Base-by-base conservation (phyloP, 1,140 invertebrate species). In the Adoxophyes honmai region DNA sequence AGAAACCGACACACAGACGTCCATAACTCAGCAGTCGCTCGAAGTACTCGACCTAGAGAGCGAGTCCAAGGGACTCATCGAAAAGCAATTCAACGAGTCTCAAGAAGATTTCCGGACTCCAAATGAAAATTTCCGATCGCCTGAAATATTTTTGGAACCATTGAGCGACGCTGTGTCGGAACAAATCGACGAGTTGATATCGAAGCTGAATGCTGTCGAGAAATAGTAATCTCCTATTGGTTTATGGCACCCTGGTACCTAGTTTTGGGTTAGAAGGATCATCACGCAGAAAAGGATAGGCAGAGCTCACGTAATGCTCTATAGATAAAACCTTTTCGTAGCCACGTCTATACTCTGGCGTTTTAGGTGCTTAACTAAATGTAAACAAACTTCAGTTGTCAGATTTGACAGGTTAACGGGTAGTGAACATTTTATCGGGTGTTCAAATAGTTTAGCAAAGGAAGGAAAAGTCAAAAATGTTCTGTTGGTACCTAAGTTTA, bases 131-230 rank as follows among this genome's bases (percentile, higher is more conserved):
- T 85, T 71, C 38, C 64, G 70, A 36, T 85, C 78, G 15, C 80
- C 78, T 34, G 84, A 78, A 54, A 69, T 71, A n/a, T 80, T 82
- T 54, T 14, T 86, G 18, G 84, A 86, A 21, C 80, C 81, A 3
- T 56, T 88, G 59, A 86, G 74, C 28, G 81, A 85, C 51, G 78
- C 76, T 5, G 78, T 89, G 15, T 71, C 67, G 7, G 81, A 89
- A 60, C 86, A 88, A 44, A 89, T 89, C 4, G 86, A 88, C 52
- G 71, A 82, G 38, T 59, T 89, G 42, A 87, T 88, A 34, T 69
- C 77, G 0, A 86, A 83, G 44, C 55, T 88, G 13, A 75, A 71
- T 15, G 78, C 81, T 18, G 78, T 73, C 52, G 73, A 60, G 7
- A 59, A 57, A 11, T 64, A 72, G 39, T 57, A 62, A 62, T 60